A percentile compares a stretch with the other conserved stretches of the same genome.
Conservation (phyloP, 2,113 vertebrate species). For the Epinephelus cyanopodus region DNA sequence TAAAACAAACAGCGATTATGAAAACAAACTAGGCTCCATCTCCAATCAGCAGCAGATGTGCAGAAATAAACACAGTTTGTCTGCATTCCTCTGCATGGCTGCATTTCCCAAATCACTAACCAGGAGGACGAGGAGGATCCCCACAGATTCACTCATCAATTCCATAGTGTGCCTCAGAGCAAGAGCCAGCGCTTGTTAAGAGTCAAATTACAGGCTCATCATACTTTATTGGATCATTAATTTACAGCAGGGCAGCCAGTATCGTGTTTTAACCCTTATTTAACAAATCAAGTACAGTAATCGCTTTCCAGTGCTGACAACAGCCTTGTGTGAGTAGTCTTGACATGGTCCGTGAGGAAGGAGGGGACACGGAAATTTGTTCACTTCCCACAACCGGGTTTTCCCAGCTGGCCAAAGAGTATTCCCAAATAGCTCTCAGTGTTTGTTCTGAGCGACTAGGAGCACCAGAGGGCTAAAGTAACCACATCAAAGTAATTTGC, state of each 20-base stretch:
- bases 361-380: constrained; percentile 15
- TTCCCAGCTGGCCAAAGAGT: constrained; percentile 60
- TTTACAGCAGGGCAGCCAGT: constrained; percentile 50
- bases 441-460: constrained; percentile 39
- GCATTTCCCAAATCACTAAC: constrained; percentile 46
- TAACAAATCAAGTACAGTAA: constrained; percentile 33
- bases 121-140: constrained; percentile 40
- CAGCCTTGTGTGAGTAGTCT: background rate
- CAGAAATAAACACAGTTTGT: constrained; percentile 55
- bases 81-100: constrained; percentile 58
- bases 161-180: constrained; percentile 43
- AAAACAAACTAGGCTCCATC: constrained; percentile 62
- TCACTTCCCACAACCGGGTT: constrained; percentile 55
- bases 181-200: constrained; percentile 39
- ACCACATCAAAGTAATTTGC: constrained; percentile 32
- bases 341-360: background rate
- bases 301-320: background rate
- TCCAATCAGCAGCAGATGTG: constrained; percentile 70
- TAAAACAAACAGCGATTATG: constrained; percentile 63
- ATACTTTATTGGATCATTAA: constrained; percentile 63
- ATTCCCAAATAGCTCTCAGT: constrained; percentile 53
- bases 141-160: constrained; percentile 58
- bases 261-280: constrained; percentile 27
- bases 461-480: constrained; percentile 23
- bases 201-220: constrained; percentile 67